These are phyloP conservation scores for Rhagoletis pomonella DNA, from an alignment of 1,140 invertebrate species.

Conservation along the genomic window DNA sequence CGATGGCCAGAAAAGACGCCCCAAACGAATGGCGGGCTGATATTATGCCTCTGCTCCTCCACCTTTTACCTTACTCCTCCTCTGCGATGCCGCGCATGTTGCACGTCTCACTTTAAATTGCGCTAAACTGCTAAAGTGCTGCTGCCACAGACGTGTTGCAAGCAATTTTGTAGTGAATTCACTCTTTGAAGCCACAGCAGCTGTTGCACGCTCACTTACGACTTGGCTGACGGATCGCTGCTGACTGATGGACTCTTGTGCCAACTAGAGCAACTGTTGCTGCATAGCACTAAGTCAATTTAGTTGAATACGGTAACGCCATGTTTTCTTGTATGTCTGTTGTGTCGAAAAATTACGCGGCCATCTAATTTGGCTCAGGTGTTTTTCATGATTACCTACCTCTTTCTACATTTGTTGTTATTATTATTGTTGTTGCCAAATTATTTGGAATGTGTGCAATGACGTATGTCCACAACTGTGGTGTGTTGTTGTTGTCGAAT, in stretches of 20 bases:
- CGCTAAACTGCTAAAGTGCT: conserved; percentile 47
- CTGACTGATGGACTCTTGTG: background rate
- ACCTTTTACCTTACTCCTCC: background rate
- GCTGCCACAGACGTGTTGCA: conserved; percentile 31
- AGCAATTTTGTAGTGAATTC: conserved; percentile 22
- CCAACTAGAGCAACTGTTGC: conserved; percentile 42
- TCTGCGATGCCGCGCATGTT: background rate
- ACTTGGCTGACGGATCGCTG: background rate
- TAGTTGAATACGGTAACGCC: background rate
- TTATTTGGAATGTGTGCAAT: conserved; percentile 35
- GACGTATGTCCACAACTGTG: conserved; percentile 24
- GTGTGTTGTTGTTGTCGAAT: background rate
- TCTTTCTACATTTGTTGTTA: background rate
- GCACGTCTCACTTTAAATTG: conserved; percentile 49
- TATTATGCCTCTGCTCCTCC: background rate
- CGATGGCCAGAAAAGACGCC: background rate
- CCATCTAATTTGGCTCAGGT: conserved; percentile 72
- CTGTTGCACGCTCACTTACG: conserved; percentile 16
- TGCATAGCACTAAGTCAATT: background rate
- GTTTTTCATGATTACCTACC: conserved; percentile 53
- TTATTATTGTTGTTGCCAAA: conserved; percentile 36
- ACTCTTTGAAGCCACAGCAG: background rate
- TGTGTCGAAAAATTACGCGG: conserved; percentile 61
- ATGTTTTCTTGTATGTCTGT: background rate
- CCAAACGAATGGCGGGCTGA: background rate